A percentile compares a stretch with the other conserved stretches of the same genome.
Conservation (phyloP, 2,113 vertebrate species). For the Mugil cephalus region DNA sequence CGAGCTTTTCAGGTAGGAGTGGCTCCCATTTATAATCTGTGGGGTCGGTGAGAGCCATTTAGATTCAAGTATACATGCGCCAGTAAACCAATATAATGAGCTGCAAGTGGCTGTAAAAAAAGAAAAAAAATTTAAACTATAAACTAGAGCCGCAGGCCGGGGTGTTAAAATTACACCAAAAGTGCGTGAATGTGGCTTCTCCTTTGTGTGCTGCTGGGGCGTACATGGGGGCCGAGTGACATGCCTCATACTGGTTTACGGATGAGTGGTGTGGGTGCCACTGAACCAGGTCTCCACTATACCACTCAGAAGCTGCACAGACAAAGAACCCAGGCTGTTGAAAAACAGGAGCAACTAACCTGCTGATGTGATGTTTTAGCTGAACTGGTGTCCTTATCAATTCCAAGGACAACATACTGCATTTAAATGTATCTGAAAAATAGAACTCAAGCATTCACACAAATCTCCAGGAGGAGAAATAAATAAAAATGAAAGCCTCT, state of each 20-base stretch:
- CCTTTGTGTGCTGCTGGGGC: conserved; percentile 40
- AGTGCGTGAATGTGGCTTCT: conserved; percentile 30
- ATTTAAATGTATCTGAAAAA: too few relatives aligned
- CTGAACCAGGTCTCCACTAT: conserved; percentile 9
- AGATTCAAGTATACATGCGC: conserved; percentile 39
- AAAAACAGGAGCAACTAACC: conserved; percentile 30
- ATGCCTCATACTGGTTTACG: conserved; percentile 35
- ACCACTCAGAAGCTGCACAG: conserved; percentile 14
- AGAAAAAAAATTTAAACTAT: too few relatives aligned
- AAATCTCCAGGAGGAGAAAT: too few relatives aligned
- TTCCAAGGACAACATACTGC: not conserved
- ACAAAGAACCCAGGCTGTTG: conserved; percentile 27
- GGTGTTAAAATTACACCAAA: conserved; percentile 54
- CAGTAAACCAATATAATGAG: conserved; percentile 61
- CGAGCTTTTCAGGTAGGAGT: conserved; percentile 52
- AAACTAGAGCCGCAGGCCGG: conserved; percentile 13
- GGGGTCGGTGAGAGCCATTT: conserved; percentile 56
- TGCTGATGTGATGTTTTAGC: not conserved
- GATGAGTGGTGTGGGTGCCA: conserved; percentile 44
- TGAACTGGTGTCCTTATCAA: not conserved
- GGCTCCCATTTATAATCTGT: conserved; percentile 51
- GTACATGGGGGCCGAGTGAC: conserved; percentile 23
- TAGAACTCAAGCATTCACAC: too few relatives aligned
- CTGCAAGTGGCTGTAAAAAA: conserved; percentile 62
- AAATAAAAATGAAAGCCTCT: too few relatives aligned